Evolutionary conservation across 2,113 vertebrate genomes (phyloP).

Genomic region (Heterocephalus glaber): DNA sequence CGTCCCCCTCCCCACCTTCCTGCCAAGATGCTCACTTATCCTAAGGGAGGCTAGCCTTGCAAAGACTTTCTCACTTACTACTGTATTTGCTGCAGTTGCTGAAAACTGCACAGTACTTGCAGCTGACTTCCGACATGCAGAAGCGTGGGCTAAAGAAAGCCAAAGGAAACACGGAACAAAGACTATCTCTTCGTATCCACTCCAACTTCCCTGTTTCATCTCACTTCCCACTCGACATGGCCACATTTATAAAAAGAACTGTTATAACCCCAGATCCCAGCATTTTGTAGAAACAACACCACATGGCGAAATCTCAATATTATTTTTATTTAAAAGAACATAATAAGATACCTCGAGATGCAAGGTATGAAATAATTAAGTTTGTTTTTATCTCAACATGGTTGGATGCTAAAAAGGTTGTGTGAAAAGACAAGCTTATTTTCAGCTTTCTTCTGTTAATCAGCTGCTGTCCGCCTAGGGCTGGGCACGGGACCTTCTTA

Average conservation of each 20-base stretch:
- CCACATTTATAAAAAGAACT: too few species aligned
- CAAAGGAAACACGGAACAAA: accelerated
- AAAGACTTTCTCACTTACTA: accelerated
- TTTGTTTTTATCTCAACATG: neutral
- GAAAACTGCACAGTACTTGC: accelerated
- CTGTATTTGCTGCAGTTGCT: accelerated
- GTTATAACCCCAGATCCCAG: too few species aligned
- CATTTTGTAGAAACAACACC: neutral
- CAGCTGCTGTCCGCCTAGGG: neutral
- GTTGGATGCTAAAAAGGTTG: neutral
- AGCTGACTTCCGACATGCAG: accelerated
- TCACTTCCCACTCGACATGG: accelerated
- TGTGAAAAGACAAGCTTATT: neutral
- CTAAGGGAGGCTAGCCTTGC: accelerated
- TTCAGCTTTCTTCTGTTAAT: neutral
- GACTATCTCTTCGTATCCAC: too few species aligned
- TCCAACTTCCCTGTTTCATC: accelerated
- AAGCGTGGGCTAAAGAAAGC: accelerated
- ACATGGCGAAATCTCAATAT: neutral
- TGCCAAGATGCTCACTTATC: accelerated
- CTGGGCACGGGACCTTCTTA: accelerated
- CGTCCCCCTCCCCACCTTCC: accelerated
- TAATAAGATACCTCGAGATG: neutral
- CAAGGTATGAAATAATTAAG: neutral
- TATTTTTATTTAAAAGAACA: neutral